Evolutionary conservation across 2,113 vertebrate genomes (phyloP).

Genomic region (Phalacrocorax aristotelis): DNA sequence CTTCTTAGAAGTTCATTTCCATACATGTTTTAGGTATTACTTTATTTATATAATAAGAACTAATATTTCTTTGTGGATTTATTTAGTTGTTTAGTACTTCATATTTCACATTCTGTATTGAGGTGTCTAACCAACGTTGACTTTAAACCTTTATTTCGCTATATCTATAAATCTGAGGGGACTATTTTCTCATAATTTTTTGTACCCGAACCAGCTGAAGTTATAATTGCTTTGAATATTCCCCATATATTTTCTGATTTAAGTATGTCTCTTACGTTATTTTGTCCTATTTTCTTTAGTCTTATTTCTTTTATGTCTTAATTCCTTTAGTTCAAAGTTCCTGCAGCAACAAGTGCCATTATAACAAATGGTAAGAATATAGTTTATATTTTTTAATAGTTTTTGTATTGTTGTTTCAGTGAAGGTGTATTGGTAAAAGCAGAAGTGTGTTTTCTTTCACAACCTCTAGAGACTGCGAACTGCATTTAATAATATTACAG

Average conservation of each 20-base stretch:
- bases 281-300: background rate
- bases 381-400: background rate
- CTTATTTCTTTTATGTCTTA: background rate
- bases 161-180: background rate
- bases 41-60: background rate
- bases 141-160: background rate
- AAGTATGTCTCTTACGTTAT: background rate
- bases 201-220: background rate
- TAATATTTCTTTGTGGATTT: background rate
- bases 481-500: background rate
- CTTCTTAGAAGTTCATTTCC: background rate
- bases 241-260: background rate
- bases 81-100: background rate
- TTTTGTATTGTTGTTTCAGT: background rate
- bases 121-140: background rate
- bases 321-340: constrained; percentile 80
- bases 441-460: background rate
- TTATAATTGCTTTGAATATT: background rate
- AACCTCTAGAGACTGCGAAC: background rate
- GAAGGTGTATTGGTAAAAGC: background rate
- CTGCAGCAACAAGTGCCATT: constrained; percentile 84
- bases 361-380: constrained; percentile 83
- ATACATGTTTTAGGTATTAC: background rate
- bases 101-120: background rate
- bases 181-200: background rate